A percentile compares a stretch with the other conserved stretches of the same genome.
Conservation (phyloP, 1,140 invertebrate species). For the Drosophila biarmipes region DNA sequence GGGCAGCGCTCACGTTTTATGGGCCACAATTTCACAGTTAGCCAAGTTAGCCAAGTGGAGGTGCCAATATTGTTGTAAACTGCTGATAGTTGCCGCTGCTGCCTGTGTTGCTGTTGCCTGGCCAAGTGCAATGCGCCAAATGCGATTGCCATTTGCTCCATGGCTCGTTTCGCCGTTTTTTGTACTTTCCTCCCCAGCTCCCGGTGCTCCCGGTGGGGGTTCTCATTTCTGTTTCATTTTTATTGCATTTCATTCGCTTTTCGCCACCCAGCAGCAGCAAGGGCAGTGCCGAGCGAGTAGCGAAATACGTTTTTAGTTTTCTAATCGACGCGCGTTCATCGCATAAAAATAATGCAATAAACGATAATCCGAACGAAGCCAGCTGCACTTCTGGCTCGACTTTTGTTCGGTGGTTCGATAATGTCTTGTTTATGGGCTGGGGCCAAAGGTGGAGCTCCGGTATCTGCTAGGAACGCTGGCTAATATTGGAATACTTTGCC, state of each 20-base stretch:
- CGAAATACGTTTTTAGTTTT: slow-evolving; percentile 82
- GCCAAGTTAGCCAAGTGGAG: slow-evolving; percentile 62
- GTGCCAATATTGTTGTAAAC: slow-evolving; percentile 83
- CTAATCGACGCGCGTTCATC: slow-evolving; percentile 83
- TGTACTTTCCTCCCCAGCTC: background rate
- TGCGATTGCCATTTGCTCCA: slow-evolving; percentile 76
- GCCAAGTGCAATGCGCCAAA: slow-evolving; percentile 75
- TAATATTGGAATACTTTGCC: slow-evolving; percentile 22
- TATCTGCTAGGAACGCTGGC: slow-evolving; percentile 14
- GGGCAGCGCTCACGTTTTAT: slow-evolving; percentile 74
- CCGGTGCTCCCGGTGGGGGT: slow-evolving; percentile 10
- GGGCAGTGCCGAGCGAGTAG: slow-evolving; percentile 22
- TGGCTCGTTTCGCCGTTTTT: slow-evolving; percentile 39
- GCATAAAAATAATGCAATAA: slow-evolving; percentile 83
- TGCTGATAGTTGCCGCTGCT: slow-evolving; percentile 73
- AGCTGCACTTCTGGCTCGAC: slow-evolving; percentile 64
- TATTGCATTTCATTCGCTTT: slow-evolving; percentile 71
- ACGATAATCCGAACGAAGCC: slow-evolving; percentile 68
- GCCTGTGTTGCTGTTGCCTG: slow-evolving; percentile 21
- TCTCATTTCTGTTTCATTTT: slow-evolving; percentile 60
- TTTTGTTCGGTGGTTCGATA: slow-evolving; percentile 61
- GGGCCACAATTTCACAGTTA: slow-evolving; percentile 78
- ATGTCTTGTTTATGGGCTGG: slow-evolving; percentile 62
- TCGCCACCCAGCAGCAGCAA: slow-evolving; percentile 48
- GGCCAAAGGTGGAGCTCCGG: background rate